Evolutionary conservation across 2,113 vertebrate species (phyloP).

Genomic region (Tautogolabrus adspersus): DNA sequence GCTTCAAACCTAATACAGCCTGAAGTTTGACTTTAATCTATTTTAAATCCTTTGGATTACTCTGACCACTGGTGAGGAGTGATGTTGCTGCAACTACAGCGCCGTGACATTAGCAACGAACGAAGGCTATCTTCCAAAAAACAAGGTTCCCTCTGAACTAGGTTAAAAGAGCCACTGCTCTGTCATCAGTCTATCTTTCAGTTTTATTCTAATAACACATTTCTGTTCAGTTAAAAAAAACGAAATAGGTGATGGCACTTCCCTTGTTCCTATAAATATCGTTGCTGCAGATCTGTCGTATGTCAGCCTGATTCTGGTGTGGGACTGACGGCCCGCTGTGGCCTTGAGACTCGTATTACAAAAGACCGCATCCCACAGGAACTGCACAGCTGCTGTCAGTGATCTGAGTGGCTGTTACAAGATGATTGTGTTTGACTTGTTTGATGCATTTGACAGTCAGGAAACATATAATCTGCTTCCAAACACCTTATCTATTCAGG

Average conservation of each 20-base stretch:
- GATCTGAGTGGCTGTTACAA: conserved; percentile 38
- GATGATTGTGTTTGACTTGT: conserved; percentile 66
- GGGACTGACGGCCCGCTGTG: conserved; percentile 42
- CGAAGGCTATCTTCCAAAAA: neutral
- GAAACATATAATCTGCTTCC: conserved; percentile 28
- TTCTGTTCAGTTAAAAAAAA: conserved; percentile 34
- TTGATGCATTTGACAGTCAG: conserved; percentile 53
- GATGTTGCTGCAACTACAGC: neutral
- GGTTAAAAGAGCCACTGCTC: neutral
- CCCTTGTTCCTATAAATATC: conserved; percentile 46
- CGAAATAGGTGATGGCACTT: conserved; percentile 45
- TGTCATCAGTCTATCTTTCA: neutral
- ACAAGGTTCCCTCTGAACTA: neutral
- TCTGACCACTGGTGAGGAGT: neutral
- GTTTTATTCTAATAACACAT: neutral
- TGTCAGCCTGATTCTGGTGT: conserved; percentile 53
- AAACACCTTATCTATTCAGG: conserved; percentile 13
- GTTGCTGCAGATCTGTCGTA: conserved; percentile 27
- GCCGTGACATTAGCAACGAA: neutral
- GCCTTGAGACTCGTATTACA: conserved; percentile 46
- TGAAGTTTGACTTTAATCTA: neutral
- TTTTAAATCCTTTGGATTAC: neutral
- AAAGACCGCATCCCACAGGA: conserved; percentile 43
- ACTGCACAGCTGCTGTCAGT: conserved; percentile 38
- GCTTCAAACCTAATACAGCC: neutral